These are phyloP conservation scores for Ylistrum balloti DNA, from an alignment of 1,140 invertebrate species.

Conservation along the genomic window DNA sequence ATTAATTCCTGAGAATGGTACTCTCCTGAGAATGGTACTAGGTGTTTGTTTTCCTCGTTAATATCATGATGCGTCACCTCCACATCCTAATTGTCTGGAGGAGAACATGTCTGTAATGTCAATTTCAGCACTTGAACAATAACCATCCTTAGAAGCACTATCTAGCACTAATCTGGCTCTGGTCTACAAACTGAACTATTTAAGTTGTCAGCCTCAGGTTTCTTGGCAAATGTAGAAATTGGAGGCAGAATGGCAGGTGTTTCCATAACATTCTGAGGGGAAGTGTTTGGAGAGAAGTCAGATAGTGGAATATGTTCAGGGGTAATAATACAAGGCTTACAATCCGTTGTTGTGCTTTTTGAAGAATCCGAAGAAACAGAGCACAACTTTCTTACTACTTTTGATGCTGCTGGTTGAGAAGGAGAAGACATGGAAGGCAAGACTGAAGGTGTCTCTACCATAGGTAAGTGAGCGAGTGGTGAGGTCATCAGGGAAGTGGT, in stretches of 20 bases:
- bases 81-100: too few relatives aligned
- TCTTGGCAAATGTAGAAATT: background rate
- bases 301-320: slow-evolving; percentile 24
- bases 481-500: background rate
- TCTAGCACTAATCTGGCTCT: background rate
- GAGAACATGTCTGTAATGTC: too few relatives aligned
- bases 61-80: too few relatives aligned
- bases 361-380: too few relatives aligned
- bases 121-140: too few relatives aligned
- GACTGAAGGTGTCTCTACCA: background rate
- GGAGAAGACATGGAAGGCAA: background rate
- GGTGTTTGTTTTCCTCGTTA: too few relatives aligned
- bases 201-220: background rate
- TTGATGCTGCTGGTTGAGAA: background rate
- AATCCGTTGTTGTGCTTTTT: background rate
- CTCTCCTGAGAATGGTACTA: too few relatives aligned
- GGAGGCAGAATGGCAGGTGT: background rate
- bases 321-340: background rate
- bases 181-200: background rate
- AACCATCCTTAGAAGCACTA: background rate
- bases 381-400: too few relatives aligned
- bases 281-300: background rate
- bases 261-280: background rate
- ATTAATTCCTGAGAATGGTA: too few relatives aligned
- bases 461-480: background rate